Conservation (phyloP, 1,140 invertebrate species). For the Nomia melanderi region DNA sequence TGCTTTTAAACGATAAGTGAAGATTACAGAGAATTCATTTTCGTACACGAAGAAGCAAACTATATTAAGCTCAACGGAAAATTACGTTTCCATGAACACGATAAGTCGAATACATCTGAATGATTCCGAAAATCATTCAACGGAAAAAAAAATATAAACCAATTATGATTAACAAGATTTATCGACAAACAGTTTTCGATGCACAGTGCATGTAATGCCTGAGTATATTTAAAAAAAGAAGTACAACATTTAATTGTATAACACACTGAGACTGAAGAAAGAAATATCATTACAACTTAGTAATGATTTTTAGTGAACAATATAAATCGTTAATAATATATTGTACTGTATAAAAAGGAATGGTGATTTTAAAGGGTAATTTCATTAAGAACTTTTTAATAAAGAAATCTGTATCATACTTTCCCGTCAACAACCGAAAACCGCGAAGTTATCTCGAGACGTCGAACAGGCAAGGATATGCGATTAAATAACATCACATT, state of each 20-base stretch:
- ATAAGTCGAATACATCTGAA: background rate
- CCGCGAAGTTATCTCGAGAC: background rate
- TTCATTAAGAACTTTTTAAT: too few species aligned
- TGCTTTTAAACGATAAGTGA: background rate
- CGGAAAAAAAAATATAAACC: background rate
- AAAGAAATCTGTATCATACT: background rate
- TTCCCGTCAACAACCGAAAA: too few species aligned
- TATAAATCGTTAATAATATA: background rate
- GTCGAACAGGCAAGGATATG: background rate
- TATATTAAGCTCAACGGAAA: background rate
- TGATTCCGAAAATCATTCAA: too few species aligned
- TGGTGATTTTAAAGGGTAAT: too few species aligned
- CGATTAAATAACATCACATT: background rate
- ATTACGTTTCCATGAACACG: background rate
- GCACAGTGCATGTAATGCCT: background rate
- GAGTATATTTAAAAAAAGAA: background rate
- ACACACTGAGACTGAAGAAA: background rate
- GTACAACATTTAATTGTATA: background rate
- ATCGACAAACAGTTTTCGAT: background rate
- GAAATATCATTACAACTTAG: background rate
- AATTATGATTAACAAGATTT: background rate
- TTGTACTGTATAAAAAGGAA: too few species aligned
- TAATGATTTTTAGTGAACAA: background rate
- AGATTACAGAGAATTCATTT: background rate
- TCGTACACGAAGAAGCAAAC: background rate